phyloP scores from a whole-genome alignment of 2,797 vertebrate species.

The Phrynocephalus forsythii region DNA sequence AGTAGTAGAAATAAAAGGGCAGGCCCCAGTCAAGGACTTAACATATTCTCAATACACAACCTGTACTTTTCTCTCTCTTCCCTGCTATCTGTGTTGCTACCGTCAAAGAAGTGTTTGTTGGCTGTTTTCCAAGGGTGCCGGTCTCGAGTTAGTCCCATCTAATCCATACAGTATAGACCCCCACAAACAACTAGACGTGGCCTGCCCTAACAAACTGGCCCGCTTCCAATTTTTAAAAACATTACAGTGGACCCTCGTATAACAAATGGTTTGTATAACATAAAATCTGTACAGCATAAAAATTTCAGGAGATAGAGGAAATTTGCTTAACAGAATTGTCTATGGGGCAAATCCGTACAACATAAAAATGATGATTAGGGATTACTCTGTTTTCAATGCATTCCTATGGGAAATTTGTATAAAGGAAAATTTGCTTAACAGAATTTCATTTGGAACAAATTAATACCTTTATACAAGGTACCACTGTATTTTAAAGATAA shows the following conservation, averaged over 20 bases:
- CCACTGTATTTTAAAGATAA: background rate
- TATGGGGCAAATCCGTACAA: too few species aligned
- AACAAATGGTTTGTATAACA: too few species aligned
- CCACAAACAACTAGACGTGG: background rate
- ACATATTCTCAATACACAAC: constrained; percentile 67
- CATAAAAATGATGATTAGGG: too few species aligned
- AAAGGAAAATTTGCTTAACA: too few species aligned
- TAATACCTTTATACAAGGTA: too few species aligned
- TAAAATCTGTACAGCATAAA: too few species aligned
- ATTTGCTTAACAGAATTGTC: too few species aligned
- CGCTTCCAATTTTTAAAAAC: background rate
- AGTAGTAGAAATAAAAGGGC: constrained; percentile 73
- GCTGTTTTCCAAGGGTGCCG: background rate
- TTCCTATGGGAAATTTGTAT: too few species aligned
- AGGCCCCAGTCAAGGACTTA: constrained; percentile 71
- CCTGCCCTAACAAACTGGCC: background rate
- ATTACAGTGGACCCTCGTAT: too few species aligned
- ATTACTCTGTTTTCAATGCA: too few species aligned
- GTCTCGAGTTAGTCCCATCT: background rate
- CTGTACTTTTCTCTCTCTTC: constrained; percentile 57
- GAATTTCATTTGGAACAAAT: too few species aligned
- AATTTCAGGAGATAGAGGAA: too few species aligned
- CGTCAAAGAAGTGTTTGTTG: constrained; percentile 22
- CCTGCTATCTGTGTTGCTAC: constrained; percentile 30
- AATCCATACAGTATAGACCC: background rate